Percentiles rank a stretch among this genome's conserved stretches.
Evolutionary conservation across 64 coral and sea anemone genomes (phyloP).

Genomic region (Pachyseris speciosa): DNA sequence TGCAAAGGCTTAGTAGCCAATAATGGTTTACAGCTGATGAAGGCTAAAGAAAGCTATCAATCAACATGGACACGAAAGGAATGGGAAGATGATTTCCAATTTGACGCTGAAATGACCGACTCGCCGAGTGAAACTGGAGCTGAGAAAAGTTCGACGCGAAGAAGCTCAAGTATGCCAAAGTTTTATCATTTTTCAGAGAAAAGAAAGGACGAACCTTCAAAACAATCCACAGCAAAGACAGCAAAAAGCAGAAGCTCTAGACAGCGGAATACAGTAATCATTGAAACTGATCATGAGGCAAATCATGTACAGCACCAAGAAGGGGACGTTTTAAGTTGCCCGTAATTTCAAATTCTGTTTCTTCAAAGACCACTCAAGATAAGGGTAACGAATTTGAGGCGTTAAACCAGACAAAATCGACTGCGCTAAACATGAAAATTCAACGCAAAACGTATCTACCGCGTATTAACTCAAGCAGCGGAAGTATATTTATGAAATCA

Average conservation of each 20-base stretch:
- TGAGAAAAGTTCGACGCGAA: background rate
- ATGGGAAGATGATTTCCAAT: background rate
- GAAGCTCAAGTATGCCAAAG: slow-evolving; percentile 63
- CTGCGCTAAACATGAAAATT: background rate
- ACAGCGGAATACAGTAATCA: no score
- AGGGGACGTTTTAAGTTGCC: slow-evolving; percentile 11
- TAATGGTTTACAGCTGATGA: background rate
- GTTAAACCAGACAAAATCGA: background rate
- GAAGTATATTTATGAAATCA: slow-evolving; percentile 18
- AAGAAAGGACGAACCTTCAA: background rate
- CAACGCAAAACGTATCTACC: slow-evolving; percentile 60
- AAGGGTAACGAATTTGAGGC: background rate
- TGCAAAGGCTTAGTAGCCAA: slow-evolving; percentile 3
- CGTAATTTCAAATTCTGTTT: background rate
- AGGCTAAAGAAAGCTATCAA: background rate
- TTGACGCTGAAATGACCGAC: background rate
- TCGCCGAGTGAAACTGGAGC: background rate
- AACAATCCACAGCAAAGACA: background rate
- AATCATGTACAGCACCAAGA: no score
- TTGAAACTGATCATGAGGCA: no score
- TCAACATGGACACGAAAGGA: background rate
- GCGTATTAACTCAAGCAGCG: slow-evolving; percentile 44
- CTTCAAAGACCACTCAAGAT: background rate
- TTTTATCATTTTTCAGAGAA: slow-evolving; percentile 30
- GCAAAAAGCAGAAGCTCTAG: background rate